These are phyloP conservation scores for Ctenodactylus gundi DNA, from an alignment of 2,113 vertebrate genomes.

Conservation along the genomic window DNA sequence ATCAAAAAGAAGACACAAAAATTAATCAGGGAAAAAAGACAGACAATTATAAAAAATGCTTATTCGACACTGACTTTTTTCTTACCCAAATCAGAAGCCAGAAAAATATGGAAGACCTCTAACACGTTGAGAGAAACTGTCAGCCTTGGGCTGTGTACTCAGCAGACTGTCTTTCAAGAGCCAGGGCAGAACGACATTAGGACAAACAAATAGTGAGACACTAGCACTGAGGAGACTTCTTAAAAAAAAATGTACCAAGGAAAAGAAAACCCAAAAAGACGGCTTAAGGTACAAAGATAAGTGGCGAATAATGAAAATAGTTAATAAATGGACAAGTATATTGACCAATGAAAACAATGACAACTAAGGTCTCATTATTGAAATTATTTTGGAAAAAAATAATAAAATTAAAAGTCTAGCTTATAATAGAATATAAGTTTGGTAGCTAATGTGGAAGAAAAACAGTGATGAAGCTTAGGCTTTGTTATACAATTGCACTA, in stretches of 20 bases:
- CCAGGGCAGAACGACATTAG: background rate
- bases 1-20: background rate
- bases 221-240: background rate
- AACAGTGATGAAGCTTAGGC: background rate
- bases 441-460: background rate
- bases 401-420: background rate
- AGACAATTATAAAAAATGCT: background rate
- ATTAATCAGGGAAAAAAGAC: background rate
- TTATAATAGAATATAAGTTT: too few species aligned
- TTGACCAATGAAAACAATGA: background rate
- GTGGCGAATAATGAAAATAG: background rate
- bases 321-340: background rate
- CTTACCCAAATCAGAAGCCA: background rate
- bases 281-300: background rate
- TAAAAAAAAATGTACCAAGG: slow-evolving; percentile 10
- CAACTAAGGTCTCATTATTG: background rate
- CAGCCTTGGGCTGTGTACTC: background rate
- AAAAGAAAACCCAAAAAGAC: background rate
- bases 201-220: slow-evolving; percentile 9
- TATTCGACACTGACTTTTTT: background rate
- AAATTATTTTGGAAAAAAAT: background rate
- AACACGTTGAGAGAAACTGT: slow-evolving; percentile 3
- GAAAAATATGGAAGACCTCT: background rate
- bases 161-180: slow-evolving; percentile 6
- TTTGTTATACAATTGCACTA: background rate